phyloP scores from a whole-genome alignment of 2,888 invertebrate species.

The Phalera bucephala region DNA sequence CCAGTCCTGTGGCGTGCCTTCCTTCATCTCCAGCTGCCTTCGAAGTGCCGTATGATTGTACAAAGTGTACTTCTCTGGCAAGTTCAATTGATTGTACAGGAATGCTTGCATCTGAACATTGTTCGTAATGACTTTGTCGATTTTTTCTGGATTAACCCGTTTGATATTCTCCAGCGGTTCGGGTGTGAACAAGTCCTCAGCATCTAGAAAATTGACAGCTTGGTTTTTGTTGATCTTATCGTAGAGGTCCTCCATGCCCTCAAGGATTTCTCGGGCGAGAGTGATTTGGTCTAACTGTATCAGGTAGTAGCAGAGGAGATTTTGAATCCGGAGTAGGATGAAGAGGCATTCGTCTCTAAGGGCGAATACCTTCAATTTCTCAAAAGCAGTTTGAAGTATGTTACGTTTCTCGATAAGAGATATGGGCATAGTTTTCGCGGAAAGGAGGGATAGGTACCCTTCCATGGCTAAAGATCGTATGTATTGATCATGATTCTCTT shows the following conservation, averaged over 20 bases:
- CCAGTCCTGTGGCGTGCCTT: slow-evolving; percentile 83
- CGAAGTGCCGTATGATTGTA: slow-evolving; percentile 82
- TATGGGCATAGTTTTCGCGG: slow-evolving; percentile 64
- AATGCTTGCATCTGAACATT: slow-evolving; percentile 85
- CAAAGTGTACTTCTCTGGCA: slow-evolving; percentile 76
- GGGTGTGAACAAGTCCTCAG: slow-evolving; percentile 80
- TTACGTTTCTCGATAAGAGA: slow-evolving; percentile 60
- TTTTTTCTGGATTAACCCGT: slow-evolving; percentile 69
- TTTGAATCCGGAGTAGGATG: slow-evolving; percentile 80
- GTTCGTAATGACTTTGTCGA: slow-evolving; percentile 83
- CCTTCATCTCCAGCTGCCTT: slow-evolving; percentile 80
- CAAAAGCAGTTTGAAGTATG: slow-evolving; percentile 53
- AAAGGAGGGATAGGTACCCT: slow-evolving; percentile 63
- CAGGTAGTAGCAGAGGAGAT: slow-evolving; percentile 81
- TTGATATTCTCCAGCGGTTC: slow-evolving; percentile 53
- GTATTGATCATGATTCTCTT: slow-evolving; percentile 60
- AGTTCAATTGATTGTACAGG: slow-evolving; percentile 80
- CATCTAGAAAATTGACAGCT: slow-evolving; percentile 61
- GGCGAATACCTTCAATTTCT: slow-evolving; percentile 60
- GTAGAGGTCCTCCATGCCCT: slow-evolving; percentile 73
- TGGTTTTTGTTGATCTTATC: slow-evolving; percentile 57
- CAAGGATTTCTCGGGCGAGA: slow-evolving; percentile 74
- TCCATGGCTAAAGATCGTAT: slow-evolving; percentile 70
- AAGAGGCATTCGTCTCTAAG: slow-evolving; percentile 70
- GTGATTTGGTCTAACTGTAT: slow-evolving; percentile 76